Conservation (phyloP, 2,888 invertebrate genomes). For the Tupiocoris notatus region DNA sequence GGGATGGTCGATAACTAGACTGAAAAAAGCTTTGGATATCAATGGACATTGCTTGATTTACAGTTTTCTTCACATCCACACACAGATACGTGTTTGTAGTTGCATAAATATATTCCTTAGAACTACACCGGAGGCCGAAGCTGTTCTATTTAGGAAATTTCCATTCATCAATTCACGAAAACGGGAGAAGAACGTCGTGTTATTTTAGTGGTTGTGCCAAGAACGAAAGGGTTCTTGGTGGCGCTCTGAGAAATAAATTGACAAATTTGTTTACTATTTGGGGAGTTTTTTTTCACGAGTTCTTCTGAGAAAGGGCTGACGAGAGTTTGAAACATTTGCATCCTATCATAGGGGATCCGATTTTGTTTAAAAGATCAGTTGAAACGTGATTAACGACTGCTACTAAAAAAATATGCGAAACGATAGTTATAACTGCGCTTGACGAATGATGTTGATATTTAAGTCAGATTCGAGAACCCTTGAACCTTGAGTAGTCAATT, state of each 20-base stretch:
- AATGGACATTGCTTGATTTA: conserved; percentile 40
- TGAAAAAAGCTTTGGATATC: background rate
- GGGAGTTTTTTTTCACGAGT: background rate
- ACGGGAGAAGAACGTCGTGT: background rate
- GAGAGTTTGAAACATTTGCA: background rate
- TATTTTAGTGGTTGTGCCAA: background rate
- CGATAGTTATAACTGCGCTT: too few species aligned
- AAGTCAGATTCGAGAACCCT: too few species aligned
- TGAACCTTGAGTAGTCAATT: too few species aligned
- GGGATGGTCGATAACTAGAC: conserved; percentile 1
- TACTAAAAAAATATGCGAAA: too few species aligned
- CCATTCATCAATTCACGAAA: conserved; percentile 34
- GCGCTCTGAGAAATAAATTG: conserved; percentile 33
- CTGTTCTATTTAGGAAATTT: conserved; percentile 32
- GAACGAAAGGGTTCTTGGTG: conserved; percentile 5
- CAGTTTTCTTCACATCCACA: background rate
- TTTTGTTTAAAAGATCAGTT: background rate
- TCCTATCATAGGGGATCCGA: background rate
- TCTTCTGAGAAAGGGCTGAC: background rate
- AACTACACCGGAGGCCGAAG: background rate
- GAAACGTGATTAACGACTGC: background rate
- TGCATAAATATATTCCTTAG: background rate
- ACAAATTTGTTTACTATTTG: conserved; percentile 35
- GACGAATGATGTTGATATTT: too few species aligned
- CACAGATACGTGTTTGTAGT: too few species aligned